Percentiles rank a stretch among this genome's conserved stretches.
Evolutionary conservation across 2,113 vertebrate species (phyloP).

Genomic region (Petaurus breviceps): DNA sequence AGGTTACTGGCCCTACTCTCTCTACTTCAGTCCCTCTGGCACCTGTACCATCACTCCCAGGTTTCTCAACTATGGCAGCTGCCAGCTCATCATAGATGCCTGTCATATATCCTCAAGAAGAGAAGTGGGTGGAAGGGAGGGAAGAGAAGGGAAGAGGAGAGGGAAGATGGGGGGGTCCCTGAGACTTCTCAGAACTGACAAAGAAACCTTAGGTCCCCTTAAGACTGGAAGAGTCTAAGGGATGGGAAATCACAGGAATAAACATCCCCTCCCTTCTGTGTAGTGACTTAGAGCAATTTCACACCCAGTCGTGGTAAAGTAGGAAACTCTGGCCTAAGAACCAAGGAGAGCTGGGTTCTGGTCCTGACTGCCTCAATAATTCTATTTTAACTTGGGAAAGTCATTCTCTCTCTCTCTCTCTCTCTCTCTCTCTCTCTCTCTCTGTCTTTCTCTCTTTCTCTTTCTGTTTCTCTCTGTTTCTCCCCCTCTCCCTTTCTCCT

Average conservation of each 20-base stretch:
- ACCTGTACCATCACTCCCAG: neutral
- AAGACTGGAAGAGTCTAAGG: neutral
- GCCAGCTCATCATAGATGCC: neutral
- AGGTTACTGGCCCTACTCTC: neutral
- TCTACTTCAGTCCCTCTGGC: neutral
- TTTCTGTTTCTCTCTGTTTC: too few relatives aligned
- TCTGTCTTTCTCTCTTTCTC: too few relatives aligned
- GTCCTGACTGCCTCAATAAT: neutral
- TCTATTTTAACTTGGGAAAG: neutral
- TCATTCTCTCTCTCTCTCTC: too few relatives aligned
- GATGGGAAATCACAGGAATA: neutral
- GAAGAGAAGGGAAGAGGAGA: neutral
- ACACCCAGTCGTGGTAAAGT: neutral
- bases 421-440: too few relatives aligned
- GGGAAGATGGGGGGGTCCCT: neutral
- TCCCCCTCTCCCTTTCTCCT: too few relatives aligned
- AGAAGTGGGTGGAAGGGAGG: neutral
- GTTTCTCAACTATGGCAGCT: neutral
- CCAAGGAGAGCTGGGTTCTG: neutral
- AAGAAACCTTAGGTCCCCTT: neutral
- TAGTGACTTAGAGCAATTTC: neutral
- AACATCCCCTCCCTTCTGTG: neutral
- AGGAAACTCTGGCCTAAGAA: neutral
- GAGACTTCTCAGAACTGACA: neutral
- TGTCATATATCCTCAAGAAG: neutral